Conservation (phyloP, 1,140 invertebrate species). For the Procambarus virginalis region DNA sequence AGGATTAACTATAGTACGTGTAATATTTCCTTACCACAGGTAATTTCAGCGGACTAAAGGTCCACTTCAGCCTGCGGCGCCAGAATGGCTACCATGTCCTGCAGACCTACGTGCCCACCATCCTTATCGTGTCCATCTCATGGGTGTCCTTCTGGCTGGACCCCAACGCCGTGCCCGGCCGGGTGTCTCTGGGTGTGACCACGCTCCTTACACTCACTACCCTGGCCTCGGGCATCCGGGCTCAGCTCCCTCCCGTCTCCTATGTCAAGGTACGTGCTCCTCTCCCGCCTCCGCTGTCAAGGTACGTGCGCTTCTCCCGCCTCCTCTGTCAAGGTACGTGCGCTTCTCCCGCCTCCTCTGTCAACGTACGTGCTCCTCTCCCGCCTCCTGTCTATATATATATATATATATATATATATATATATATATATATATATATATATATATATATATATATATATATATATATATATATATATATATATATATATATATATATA, state of each 20-base stretch:
- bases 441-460: too few relatives aligned
- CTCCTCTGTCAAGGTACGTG: neutral
- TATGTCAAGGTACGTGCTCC: slow-evolving; percentile 71
- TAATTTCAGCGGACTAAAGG: slow-evolving; percentile 86
- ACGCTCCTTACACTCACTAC: slow-evolving; percentile 73
- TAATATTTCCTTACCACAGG: slow-evolving; percentile 73
- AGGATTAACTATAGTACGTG: too few relatives aligned
- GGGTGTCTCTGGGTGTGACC: slow-evolving; percentile 73
- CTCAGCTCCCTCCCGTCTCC: slow-evolving; percentile 72
- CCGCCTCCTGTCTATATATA: too few relatives aligned
- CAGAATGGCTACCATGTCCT: slow-evolving; percentile 92
- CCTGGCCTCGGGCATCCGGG: slow-evolving; percentile 72
- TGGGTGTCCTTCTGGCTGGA: slow-evolving; percentile 95
- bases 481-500: too few relatives aligned
- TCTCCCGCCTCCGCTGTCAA: neutral
- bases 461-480: too few relatives aligned
- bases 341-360: too few relatives aligned
- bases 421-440: too few relatives aligned
- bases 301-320: neutral
- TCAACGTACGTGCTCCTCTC: too few relatives aligned
- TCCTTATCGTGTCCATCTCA: slow-evolving; percentile 89
- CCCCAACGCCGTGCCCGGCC: slow-evolving; percentile 86
- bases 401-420: too few relatives aligned
- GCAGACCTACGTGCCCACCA: slow-evolving; percentile 92
- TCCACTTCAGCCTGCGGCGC: slow-evolving; percentile 84